Evolutionary conservation across 2,113 vertebrate species (phyloP), one percentile per base, ranked within the genome.

Genomic region (Psettodes erumei): DNA sequence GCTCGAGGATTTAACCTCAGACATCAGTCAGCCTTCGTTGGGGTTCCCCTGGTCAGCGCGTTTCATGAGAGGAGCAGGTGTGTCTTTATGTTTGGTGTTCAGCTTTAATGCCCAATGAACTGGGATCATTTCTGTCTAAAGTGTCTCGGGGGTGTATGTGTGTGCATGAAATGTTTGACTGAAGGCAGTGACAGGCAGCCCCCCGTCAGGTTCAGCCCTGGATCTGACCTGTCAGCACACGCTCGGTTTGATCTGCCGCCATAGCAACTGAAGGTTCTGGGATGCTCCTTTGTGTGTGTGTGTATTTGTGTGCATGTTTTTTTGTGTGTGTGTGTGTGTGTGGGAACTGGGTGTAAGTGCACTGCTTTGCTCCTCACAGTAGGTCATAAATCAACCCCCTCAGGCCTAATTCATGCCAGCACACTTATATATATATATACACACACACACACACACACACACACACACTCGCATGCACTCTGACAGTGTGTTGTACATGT

Each of bases 311-410:
- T 1, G 72, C 33, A 25, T 72, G 55, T 62, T 45, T 51, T 23
- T 68, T 45, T 51, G 30, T 65, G 61, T 62, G 58, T 65, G 60
- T 45, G 65, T 37, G 48, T 66, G 25, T 32, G 12, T 60, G 40
- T 45, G 37, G n/a, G 55, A 42, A 25, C 21, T n/a, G 45, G 70
- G 28, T 28, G n/a, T 30, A 19, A 71, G 25, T 65, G 53, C 48
- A 33, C 60, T 53, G 63, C 81, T 59, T 59, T 68, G 71, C 37
- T 73, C 45, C 30, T 47, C 35, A 84, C 76, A 86, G 75, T 82
- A 51, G 75, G 30, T 66, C 23, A 81, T 79, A 77, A 82, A 90
- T 81, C 62, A 13, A n/a, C 77, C 12, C 73, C 66, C 50, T 75
- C 58, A 62, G 42, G 54, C 45, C 6, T 18, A 0, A 5, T 27